A percentile compares a stretch with the other conserved stretches of the same genome.
Conservation (phyloP, 2,888 invertebrate genomes). For the Nowickia ferox region DNA sequence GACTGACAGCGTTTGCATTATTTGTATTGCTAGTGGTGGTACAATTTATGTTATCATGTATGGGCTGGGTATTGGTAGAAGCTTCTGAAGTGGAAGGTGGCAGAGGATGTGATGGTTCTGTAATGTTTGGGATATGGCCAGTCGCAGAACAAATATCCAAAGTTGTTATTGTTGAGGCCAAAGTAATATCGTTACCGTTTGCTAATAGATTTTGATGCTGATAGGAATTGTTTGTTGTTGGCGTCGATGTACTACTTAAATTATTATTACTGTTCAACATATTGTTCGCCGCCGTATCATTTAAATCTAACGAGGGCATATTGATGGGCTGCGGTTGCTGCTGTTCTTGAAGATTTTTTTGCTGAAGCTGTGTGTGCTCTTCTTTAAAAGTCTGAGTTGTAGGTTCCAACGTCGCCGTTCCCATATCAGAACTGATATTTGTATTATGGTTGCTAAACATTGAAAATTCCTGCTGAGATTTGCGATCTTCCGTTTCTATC, state of each 20-base stretch:
- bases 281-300: slow-evolving; percentile 39
- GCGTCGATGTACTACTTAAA: slow-evolving; percentile 8
- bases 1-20: slow-evolving; percentile 31
- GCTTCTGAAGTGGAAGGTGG: slow-evolving; percentile 54
- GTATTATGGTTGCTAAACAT: slow-evolving; percentile 69
- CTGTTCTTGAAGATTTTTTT: slow-evolving; percentile 55
- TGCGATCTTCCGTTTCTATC: slow-evolving; percentile 68
- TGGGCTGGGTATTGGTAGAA: slow-evolving; percentile 61
- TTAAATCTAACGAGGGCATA: slow-evolving; percentile 69
- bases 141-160: slow-evolving; percentile 48
- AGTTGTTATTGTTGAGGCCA: slow-evolving; percentile 39
- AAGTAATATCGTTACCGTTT: slow-evolving; percentile 39
- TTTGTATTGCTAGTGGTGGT: not conserved
- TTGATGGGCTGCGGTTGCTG: slow-evolving; percentile 68
- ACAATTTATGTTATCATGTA: slow-evolving; percentile 30
- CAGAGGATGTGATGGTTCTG: slow-evolving; percentile 13
- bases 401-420: slow-evolving; percentile 27
- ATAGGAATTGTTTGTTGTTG: slow-evolving; percentile 43
- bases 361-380: slow-evolving; percentile 60
- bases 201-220: slow-evolving; percentile 35
- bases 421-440: slow-evolving; percentile 58
- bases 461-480: slow-evolving; percentile 72
- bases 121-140: not conserved
- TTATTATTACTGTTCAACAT: slow-evolving; percentile 39
- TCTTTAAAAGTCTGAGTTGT: slow-evolving; percentile 52